These are phyloP conservation scores for Drosophila quasianomalipes DNA, from an alignment of 2,888 invertebrate genomes.

Conservation along the genomic window DNA sequence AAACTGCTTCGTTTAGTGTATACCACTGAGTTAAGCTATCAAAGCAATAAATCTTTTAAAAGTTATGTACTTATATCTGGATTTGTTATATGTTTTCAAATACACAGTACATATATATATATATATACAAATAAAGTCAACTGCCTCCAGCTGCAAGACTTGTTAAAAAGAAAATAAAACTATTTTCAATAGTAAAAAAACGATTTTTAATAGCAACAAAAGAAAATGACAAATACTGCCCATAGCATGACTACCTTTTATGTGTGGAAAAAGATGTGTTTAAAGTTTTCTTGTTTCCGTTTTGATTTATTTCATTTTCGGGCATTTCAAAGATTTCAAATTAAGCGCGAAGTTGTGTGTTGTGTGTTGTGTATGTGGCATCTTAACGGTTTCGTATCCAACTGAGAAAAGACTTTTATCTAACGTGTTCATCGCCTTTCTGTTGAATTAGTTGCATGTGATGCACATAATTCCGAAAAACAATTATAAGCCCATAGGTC, in stretches of 20 bases:
- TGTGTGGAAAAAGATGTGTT: slow-evolving; percentile 4
- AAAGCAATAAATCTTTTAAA: neutral
- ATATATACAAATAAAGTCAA: neutral
- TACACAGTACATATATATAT: neutral
- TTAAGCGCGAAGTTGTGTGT: slow-evolving; percentile 33
- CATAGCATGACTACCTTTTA: neutral
- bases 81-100: neutral
- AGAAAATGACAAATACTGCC: neutral
- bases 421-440: slow-evolving; percentile 55
- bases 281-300: slow-evolving; percentile 31
- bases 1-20: neutral
- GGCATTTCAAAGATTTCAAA: slow-evolving; percentile 65
- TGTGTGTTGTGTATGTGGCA: slow-evolving; percentile 29
- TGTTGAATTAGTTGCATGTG: slow-evolving; percentile 52
- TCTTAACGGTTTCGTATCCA: slow-evolving; percentile 50
- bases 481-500: slow-evolving; percentile 31
- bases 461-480: slow-evolving; percentile 35
- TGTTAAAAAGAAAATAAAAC: neutral
- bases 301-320: slow-evolving; percentile 40
- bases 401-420: slow-evolving; percentile 50
- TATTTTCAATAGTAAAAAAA: neutral
- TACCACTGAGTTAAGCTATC: neutral
- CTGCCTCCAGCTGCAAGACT: neutral
- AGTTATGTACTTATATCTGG: neutral
- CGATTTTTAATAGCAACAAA: neutral